Percentiles rank a stretch among this genome's conserved stretches.
Conservation (phyloP, 2,113 vertebrate species). For the Calypte anna region DNA sequence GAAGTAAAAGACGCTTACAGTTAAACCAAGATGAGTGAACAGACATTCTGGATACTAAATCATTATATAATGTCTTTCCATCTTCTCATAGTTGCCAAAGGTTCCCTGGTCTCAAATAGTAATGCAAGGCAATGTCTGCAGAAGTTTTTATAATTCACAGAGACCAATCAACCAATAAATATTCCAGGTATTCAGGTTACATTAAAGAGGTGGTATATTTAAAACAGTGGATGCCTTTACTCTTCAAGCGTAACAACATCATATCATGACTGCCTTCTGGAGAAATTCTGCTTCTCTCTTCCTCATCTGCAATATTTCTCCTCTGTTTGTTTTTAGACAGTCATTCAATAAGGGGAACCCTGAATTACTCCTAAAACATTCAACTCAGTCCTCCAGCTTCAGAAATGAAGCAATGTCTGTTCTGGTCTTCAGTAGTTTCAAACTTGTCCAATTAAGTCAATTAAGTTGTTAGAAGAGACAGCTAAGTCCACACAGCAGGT, state of each 20-base stretch:
- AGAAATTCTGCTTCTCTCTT: not conserved
- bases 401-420: not conserved
- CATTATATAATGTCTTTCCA: not conserved
- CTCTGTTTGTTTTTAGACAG: not conserved
- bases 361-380: not conserved
- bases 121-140: not conserved
- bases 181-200: not conserved
- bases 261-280: not conserved
- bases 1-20: not conserved
- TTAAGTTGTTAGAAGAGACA: not conserved
- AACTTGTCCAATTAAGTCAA: not conserved
- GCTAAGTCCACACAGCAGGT: not conserved
- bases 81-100: not conserved
- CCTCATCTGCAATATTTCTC: not conserved
- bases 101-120: not conserved
- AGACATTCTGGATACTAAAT: not conserved
- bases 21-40: not conserved
- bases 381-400: not conserved
- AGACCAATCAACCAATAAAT: not conserved
- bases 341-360: not conserved
- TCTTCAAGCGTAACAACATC: not conserved
- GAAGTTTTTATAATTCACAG: fast-evolving
- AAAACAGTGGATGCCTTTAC: not conserved
- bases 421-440: not conserved
- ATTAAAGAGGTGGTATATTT: not conserved